Conservation (phyloP, 1,140 invertebrate species). For the Lucilia cuprina region DNA sequence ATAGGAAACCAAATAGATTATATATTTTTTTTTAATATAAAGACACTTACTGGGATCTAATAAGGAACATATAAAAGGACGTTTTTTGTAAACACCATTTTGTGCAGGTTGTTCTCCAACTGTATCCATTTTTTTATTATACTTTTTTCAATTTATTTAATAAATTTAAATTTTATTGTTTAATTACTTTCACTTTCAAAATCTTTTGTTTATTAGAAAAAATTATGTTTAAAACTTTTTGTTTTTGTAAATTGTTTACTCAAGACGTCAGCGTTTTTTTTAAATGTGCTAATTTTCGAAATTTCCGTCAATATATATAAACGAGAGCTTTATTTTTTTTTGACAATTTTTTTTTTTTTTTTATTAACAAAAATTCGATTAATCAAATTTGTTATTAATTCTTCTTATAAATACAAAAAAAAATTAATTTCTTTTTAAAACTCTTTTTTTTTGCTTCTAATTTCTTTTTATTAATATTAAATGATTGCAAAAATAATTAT, state of each 20-base stretch:
- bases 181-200: background rate
- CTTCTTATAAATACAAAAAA: background rate
- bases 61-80: constrained; percentile 59
- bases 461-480: background rate
- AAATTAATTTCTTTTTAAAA: background rate
- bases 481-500: background rate
- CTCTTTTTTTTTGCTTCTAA: background rate
- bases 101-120: constrained; percentile 47
- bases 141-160: constrained; percentile 21
- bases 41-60: constrained; percentile 60
- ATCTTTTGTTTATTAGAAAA: background rate
- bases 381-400: background rate
- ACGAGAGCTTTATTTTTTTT: background rate
- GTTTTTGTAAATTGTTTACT: background rate
- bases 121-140: constrained; percentile 31
- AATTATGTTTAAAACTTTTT: background rate
- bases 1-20: background rate
- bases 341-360: background rate
- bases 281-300: background rate
- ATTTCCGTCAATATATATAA: background rate
- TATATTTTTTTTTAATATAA: background rate
- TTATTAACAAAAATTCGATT: background rate
- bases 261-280: background rate
- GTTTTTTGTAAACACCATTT: constrained; percentile 58
- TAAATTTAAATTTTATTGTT: background rate